phyloP scores from a whole-genome alignment of 2,113 vertebrate species.

The Tychaedon coryphoeus region DNA sequence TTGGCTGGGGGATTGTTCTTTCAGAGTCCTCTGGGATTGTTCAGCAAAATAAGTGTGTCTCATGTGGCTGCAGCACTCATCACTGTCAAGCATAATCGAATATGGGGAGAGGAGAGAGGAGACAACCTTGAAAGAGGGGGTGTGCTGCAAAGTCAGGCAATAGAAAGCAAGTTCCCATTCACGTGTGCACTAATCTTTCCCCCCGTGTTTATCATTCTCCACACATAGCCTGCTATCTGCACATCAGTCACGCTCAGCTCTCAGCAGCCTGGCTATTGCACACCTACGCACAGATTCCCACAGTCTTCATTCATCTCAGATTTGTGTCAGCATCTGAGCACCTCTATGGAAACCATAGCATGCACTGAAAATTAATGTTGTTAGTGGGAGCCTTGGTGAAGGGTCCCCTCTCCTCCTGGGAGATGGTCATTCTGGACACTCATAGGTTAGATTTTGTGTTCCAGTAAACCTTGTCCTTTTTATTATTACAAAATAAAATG shows the following conservation, averaged over 20 bases:
- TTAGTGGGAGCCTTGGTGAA: not conserved
- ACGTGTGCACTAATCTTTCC: not conserved
- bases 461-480: not conserved
- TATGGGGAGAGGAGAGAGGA: not conserved
- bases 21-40: not conserved
- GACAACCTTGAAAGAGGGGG: constrained; percentile 25
- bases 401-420: not conserved
- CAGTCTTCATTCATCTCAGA: constrained; percentile 26
- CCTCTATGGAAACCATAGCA: not conserved
- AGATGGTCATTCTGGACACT: not conserved
- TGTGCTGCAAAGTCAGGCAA: not conserved
- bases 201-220: constrained; percentile 39
- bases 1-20: not conserved
- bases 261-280: constrained; percentile 45
- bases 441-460: not conserved
- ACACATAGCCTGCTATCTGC: constrained; percentile 44
- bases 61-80: constrained; percentile 15
- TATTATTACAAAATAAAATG: not conserved
- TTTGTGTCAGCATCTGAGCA: constrained; percentile 1
- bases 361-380: not conserved
- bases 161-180: not conserved
- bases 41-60: not conserved
- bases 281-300: constrained; percentile 45
- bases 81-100: constrained; percentile 30
- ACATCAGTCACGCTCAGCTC: constrained; percentile 52